These are phyloP conservation scores for Trachelus stipa DNA, from an alignment of 2,888 invertebrate genomes.

Conservation along the genomic window DNA sequence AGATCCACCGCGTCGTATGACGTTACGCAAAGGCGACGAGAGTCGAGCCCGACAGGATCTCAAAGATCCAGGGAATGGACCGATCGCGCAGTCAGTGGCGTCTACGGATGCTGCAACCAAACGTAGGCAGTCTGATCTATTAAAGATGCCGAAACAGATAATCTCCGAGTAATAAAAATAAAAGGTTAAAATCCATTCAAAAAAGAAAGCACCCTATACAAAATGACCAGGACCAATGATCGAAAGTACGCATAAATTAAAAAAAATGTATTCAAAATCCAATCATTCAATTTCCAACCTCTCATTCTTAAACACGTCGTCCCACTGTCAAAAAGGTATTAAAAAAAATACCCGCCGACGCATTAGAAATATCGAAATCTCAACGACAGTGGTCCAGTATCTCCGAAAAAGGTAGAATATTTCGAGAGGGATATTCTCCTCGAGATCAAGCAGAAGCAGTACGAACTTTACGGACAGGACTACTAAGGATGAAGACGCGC, in stretches of 20 bases:
- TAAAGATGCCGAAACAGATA: conserved; percentile 6
- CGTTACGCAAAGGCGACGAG: background rate
- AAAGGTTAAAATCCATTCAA: background rate
- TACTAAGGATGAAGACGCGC: conserved; percentile 4
- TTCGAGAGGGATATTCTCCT: background rate
- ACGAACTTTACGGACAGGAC: background rate
- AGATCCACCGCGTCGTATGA: background rate
- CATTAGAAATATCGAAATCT: background rate
- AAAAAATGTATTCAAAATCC: background rate
- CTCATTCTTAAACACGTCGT: background rate
- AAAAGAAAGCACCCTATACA: background rate
- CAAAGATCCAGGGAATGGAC: conserved; percentile 5
- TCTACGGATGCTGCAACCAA: conserved; percentile 1
- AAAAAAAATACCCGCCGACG: background rate
- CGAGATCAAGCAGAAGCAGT: conserved; percentile 1
- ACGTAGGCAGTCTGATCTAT: background rate
- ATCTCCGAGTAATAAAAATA: background rate
- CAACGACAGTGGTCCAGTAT: background rate
- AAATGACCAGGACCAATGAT: background rate
- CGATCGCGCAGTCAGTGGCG: background rate
- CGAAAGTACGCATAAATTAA: background rate
- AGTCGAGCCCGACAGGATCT: background rate
- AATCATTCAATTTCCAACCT: background rate
- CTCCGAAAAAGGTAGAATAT: conserved; percentile 1
- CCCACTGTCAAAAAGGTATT: background rate